Conservation (phyloP, 2,113 vertebrate genomes). For the Sprattus sprattus region DNA sequence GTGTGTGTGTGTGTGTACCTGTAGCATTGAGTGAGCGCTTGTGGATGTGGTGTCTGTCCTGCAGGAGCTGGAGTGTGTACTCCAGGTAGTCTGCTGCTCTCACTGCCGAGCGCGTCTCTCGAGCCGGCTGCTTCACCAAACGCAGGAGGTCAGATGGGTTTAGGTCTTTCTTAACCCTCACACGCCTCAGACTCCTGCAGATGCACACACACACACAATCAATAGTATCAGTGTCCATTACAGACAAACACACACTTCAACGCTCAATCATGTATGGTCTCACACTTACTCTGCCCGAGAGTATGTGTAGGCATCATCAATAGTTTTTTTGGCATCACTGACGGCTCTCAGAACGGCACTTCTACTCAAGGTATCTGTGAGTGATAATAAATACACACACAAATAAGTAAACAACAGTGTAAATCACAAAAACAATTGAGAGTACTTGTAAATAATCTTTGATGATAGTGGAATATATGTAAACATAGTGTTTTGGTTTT, state of each 20-base stretch:
- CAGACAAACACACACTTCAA: no score
- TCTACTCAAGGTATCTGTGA: no score
- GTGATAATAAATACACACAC: neutral
- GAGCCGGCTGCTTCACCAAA: constrained; percentile 74
- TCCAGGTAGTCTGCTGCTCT: constrained; percentile 80
- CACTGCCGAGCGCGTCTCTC: constrained; percentile 51
- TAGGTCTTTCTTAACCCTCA: constrained; percentile 51
- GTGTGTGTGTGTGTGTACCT: constrained; percentile 57
- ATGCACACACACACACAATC: neutral
- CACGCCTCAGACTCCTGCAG: constrained; percentile 68
- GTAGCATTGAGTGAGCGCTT: constrained; percentile 75
- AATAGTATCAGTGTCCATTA: no score
- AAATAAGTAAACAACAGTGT: neutral
- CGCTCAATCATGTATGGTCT: no score
- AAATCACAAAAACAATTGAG: no score
- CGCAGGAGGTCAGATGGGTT: constrained; percentile 69
- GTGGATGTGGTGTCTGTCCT: constrained; percentile 43
- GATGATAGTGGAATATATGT: no score
- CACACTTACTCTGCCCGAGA: no score
- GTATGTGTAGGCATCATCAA: no score
- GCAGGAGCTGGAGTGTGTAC: constrained; percentile 68
- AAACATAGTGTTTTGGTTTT: no score
- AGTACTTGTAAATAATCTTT: no score
- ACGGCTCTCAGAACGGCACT: no score
- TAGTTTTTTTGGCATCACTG: no score